Percentiles rank a stretch among this genome's conserved stretches.
Conservation (phyloP, 2,888 invertebrate genomes). For the Cephus spinipes region DNA sequence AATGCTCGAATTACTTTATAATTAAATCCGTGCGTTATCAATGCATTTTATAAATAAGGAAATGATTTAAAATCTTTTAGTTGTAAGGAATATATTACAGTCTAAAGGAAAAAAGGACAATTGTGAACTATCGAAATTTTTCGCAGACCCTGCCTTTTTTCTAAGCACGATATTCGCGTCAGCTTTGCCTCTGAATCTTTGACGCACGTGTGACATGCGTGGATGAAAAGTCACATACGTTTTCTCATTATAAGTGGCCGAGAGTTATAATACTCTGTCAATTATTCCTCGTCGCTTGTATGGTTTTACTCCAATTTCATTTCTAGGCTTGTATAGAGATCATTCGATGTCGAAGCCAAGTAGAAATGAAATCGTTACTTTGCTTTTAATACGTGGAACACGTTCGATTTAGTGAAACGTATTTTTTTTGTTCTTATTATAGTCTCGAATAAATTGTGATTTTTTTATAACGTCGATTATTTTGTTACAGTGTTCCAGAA, state of each 20-base stretch:
- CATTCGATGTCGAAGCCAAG: background rate
- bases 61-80: background rate
- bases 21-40: background rate
- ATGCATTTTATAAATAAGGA: background rate
- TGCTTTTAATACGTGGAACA: background rate
- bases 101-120: background rate
- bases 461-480: background rate
- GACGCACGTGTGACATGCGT: background rate
- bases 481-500: conserved; percentile 21
- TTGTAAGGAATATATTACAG: background rate
- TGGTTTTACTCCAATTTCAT: background rate
- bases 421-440: background rate
- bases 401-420: background rate
- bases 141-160: background rate
- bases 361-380: background rate
- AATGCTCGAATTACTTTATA: background rate
- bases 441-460: background rate
- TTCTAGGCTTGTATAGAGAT: background rate
- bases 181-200: background rate
- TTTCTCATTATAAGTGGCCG: background rate
- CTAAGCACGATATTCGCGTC: background rate
- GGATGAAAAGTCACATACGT: background rate
- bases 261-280: background rate
- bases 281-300: background rate
- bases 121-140: background rate